Base-by-base conservation (phyloP, 2,888 invertebrate genomes). In the Dusona sp. region DNA sequence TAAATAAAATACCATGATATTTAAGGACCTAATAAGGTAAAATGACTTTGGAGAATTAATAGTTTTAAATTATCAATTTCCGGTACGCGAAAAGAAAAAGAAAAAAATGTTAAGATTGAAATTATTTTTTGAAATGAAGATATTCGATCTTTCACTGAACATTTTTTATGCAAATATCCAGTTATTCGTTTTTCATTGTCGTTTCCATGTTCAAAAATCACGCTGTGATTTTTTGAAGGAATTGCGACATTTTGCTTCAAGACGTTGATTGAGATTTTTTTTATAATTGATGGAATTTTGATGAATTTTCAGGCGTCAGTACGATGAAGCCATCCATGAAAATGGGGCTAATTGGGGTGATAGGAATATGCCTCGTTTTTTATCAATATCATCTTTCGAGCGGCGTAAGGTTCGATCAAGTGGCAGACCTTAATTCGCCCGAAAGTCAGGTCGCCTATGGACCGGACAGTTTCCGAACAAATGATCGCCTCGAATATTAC, bases 301-400 rank as follows among this genome's bases (percentile, higher is more conserved):
- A 61, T 54, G 3, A n/a, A 42, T 38, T 83, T 84, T 0, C 88
- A 93, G 93, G 90, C 86, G 79, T 83, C 86, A 79, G 88, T 89
- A 92, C 84, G 89, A 95, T 96, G 95, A 95, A 95, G 93, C 95
- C 95, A 92, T 95, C 95, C 90, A 95, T 95, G 93, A 96, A 96
- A 95, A 95, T 96, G 95, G 96, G 96, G 95, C 95, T 96, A 94
- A 95, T 96, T 90, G 95, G 96, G 93, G 95, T 96, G 92, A 93
- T 96, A 92, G 96, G 96, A 91, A 95, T 95, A 88, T 96, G 96
- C 92, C 95, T 96, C 91, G 95, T 96, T 90, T 95, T 96, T 91
- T 96, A 96, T 92, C 96, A 96, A 93, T 96, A 96, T 92, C 96
- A 96, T 91, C 94, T 96, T 92, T 96, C 96, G 87, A 95, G 95